Base-by-base conservation (phyloP, 1,140 invertebrate genomes). In the Mylabris phalerata region DNA sequence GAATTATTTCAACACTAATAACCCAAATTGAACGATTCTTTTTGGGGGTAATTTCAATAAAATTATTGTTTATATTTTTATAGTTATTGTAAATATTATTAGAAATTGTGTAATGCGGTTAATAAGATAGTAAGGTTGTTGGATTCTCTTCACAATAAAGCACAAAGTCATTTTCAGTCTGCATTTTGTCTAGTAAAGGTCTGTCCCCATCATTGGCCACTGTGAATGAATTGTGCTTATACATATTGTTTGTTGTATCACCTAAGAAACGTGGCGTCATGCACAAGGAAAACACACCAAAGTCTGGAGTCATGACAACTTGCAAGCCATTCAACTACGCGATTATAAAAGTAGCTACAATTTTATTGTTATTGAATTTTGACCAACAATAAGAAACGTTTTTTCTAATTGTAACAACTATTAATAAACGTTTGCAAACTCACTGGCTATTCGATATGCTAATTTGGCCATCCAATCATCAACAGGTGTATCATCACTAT, bases 221-320 rank as follows among this genome's bases (percentile, higher is more conserved):
- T 68, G 32, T 32, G 66, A 66, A 68, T 67, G 67, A 67, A 63
- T 65, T 67, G 61, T 63, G 58, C 58, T 68, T 65, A 65, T 32
- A 32, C 19, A 19, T 48, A 63, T 65, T 65, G 65, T 65, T 68
- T 62, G 55, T 65, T 60, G 45, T 62, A 67, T 68, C 63, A 68
- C 57, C 64, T 64, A 55, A 66, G 61, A 67, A 67, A 40, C 57
- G 59, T 63, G 48, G 50, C 57, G 63, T 67, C 63, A 67, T 65
- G 60, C 57, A 65, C 61, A 62, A 67, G 63, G 67, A 67, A 68
- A 65, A 62, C 57, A 66, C 60, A 66, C 60, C 58, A 65, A 68
- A 68, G 57, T 67, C 50, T 62, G 56, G 55, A 65, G 65, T 68
- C 67, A 68, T 68, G 63, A 65, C 65, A 65, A 68, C 65, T 68